Evolutionary conservation across 2,113 vertebrate genomes (phyloP).

Genomic region (Hepsetus odoe): DNA sequence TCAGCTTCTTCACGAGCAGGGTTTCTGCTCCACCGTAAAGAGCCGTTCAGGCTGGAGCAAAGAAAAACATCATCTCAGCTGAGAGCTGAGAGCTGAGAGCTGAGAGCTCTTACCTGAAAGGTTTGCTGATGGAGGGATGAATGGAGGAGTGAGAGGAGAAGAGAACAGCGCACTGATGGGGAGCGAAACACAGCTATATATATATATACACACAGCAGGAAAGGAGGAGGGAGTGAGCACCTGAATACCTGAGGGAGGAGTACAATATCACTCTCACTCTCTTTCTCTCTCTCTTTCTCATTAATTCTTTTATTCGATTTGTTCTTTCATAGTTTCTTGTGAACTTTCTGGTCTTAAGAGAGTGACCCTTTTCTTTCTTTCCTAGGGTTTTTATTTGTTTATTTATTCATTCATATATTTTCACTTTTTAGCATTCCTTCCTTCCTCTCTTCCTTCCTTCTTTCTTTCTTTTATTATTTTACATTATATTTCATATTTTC

Average conservation of each 20-base stretch:
- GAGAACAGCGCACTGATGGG: not conserved
- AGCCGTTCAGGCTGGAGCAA: not conserved
- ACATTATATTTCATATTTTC: not conserved
- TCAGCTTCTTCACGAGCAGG: not conserved
- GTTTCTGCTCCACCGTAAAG: not conserved
- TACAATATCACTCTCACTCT: not conserved
- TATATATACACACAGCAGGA: conserved; percentile 44
- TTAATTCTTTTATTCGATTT: not conserved
- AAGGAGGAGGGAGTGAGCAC: conserved; percentile 4
- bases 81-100: not conserved
- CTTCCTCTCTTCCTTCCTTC: not conserved
- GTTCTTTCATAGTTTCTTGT: no score
- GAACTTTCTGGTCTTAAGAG: no score
- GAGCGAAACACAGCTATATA: conserved; percentile 34
- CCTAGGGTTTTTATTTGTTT: no score
- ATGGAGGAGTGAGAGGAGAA: conserved; percentile 20
- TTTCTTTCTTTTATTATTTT: not conserved
- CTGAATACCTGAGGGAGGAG: conserved; percentile 49
- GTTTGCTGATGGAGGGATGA: conserved; percentile 22
- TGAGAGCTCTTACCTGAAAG: conserved; percentile 40
- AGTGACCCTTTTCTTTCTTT: no score
- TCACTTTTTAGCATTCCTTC: no score
- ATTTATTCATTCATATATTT: no score
- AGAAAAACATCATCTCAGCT: not conserved
- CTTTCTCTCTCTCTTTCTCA: not conserved